Evolutionary conservation across 1,140 invertebrate genomes (phyloP).

Genomic region (Pemphigus obesinymphae): DNA sequence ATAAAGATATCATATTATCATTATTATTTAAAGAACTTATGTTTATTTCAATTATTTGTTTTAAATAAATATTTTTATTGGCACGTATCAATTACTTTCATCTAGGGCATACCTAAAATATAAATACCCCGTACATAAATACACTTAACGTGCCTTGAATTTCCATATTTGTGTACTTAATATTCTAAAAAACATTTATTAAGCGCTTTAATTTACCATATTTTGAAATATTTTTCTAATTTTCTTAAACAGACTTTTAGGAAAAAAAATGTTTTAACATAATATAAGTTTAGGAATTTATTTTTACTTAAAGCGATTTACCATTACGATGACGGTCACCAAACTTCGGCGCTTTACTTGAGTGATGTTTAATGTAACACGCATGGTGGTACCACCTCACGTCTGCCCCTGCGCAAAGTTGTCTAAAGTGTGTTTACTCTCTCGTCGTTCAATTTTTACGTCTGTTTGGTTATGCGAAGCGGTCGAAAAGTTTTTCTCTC

Average conservation of each 20-base stretch:
- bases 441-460: constrained; percentile 22
- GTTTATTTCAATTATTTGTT: too few relatives aligned
- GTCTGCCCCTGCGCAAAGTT: not conserved
- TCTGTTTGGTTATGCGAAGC: constrained; percentile 31
- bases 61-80: too few relatives aligned
- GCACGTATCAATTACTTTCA: too few relatives aligned
- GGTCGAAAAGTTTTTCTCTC: constrained; percentile 16
- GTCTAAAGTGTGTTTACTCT: constrained; percentile 14
- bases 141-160: too few relatives aligned
- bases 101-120: too few relatives aligned
- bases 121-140: too few relatives aligned
- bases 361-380: constrained; percentile 35
- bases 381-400: not conserved
- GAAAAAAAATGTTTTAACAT: too few relatives aligned
- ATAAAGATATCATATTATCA: too few relatives aligned
- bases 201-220: not conserved
- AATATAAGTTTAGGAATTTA: not conserved
- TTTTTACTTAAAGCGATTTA: constrained; percentile 13
- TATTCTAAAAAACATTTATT: too few relatives aligned
- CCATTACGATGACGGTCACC: not conserved
- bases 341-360: constrained; percentile 12
- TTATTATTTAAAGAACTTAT: too few relatives aligned
- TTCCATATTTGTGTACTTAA: too few relatives aligned
- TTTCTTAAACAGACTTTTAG: not conserved
- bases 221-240: not conserved